Conservation (phyloP, 30 jellyfish, hydroid and myxozoan species). For the Hydractinia symbiolongicarpus region DNA sequence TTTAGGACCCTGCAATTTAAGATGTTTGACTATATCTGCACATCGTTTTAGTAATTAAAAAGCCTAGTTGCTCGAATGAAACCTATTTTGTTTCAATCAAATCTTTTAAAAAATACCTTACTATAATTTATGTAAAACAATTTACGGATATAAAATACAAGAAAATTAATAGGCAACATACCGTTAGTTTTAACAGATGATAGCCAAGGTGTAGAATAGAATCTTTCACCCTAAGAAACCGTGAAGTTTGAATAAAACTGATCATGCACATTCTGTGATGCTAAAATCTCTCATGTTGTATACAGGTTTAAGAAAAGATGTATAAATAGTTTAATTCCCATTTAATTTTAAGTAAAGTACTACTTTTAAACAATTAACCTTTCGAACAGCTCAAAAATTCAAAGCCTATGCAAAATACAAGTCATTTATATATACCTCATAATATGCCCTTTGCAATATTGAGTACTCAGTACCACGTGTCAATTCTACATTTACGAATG, state of each 20-base stretch:
- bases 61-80: no score
- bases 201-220: conserved; percentile 57
- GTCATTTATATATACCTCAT: conserved; percentile 18
- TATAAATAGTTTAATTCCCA: neutral
- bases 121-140: no score
- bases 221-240: neutral
- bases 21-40: no score
- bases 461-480: conserved; percentile 41
- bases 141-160: no score
- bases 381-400: neutral
- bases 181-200: conserved; percentile 47
- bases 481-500: conserved; percentile 40
- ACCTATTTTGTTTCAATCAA: no score
- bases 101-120: no score
- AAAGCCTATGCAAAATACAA: no score
- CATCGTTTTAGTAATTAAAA: no score
- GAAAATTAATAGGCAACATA: neutral
- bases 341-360: neutral
- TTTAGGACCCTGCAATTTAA: no score
- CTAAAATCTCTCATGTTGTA: neutral
- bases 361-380: neutral
- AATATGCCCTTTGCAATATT: conserved; percentile 51
- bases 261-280: neutral
- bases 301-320: neutral
- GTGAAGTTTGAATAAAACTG: neutral